phyloP scores from a whole-genome alignment of 1,140 invertebrate genomes.

The Theocolax elegans region DNA sequence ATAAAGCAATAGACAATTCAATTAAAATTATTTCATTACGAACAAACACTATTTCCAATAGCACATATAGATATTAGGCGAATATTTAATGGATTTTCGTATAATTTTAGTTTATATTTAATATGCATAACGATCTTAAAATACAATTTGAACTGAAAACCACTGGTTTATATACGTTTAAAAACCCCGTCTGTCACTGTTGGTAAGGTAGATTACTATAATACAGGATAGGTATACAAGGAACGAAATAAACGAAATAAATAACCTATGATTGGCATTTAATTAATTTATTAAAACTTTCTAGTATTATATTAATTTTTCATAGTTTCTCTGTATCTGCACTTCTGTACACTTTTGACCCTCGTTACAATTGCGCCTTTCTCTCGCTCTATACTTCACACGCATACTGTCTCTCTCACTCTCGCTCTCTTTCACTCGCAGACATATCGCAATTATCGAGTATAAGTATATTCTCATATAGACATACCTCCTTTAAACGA shows the following conservation, averaged over 20 bases:
- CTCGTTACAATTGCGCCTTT: slow-evolving; percentile 1
- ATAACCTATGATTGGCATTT: slow-evolving; percentile 5
- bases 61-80: too few relatives aligned
- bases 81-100: too few relatives aligned
- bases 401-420: background rate
- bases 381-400: background rate
- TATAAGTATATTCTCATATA: slow-evolving; percentile 3
- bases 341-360: slow-evolving; percentile 25
- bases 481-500: background rate
- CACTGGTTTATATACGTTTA: too few relatives aligned
- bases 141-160: too few relatives aligned
- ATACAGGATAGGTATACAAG: too few relatives aligned
- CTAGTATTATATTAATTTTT: slow-evolving; percentile 34
- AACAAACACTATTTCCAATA: too few relatives aligned
- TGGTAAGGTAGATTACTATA: too few relatives aligned
- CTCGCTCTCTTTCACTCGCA: background rate
- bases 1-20: too few relatives aligned
- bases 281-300: slow-evolving; percentile 40
- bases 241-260: background rate
- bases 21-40: too few relatives aligned
- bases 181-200: too few relatives aligned
- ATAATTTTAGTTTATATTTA: too few relatives aligned
- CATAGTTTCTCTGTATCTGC: slow-evolving; percentile 31
- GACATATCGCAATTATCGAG: background rate
- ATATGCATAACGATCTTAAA: too few relatives aligned